phyloP scores from a whole-genome alignment of 2,113 vertebrate species.

The Sylvilagus bachmani region DNA sequence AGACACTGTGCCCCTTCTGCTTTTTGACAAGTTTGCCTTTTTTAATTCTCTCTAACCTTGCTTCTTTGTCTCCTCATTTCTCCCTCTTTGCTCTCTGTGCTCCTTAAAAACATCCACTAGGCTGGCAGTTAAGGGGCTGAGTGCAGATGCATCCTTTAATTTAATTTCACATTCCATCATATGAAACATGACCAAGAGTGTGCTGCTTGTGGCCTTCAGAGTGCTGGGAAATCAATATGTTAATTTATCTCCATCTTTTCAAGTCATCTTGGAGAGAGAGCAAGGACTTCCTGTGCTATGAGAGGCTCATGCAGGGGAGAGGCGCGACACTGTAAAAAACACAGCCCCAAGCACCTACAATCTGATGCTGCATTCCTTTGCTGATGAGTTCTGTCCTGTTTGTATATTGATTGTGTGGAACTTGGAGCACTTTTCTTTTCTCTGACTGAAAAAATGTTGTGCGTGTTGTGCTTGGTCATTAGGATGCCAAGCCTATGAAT shows the following conservation, averaged over 20 bases:
- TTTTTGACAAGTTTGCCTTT: neutral
- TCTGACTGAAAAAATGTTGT: neutral
- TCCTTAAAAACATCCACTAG: conserved; percentile 41
- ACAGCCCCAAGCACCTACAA: neutral
- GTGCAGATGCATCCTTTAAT: conserved; percentile 81
- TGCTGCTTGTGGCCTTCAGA: conserved; percentile 65
- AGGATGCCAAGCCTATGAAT: neutral
- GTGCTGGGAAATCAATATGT: conserved; percentile 78
- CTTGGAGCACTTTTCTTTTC: neutral
- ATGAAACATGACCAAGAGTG: conserved; percentile 48
- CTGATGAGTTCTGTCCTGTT: neutral
- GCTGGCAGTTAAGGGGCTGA: conserved; percentile 65
- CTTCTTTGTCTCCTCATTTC: neutral
- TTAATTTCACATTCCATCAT: conserved; percentile 81
- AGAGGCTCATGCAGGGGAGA: neutral
- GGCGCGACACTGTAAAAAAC: neutral
- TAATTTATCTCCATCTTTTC: conserved; percentile 67
- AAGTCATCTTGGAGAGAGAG: conserved; percentile 48
- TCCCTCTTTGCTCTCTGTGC: neutral
- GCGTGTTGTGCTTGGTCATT: neutral
- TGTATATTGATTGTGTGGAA: conserved; percentile 19
- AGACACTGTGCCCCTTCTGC: neutral
- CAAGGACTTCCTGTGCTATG: neutral
- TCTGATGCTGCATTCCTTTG: neutral
- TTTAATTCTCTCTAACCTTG: neutral